phyloP scores from a whole-genome alignment of 2,113 vertebrate species.

The Tinamus guttatus region DNA sequence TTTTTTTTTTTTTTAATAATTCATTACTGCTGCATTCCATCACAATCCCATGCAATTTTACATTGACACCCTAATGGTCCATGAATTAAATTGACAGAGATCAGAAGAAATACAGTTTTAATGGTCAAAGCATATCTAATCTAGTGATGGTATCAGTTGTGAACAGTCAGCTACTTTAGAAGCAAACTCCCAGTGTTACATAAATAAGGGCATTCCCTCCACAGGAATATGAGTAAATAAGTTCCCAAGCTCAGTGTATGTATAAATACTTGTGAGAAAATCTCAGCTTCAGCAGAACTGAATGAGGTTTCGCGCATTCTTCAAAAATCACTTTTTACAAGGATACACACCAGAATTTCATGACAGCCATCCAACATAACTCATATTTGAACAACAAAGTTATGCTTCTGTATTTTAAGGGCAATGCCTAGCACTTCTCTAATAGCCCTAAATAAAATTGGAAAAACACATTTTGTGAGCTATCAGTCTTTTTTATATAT shows the following conservation, averaged over 20 bases:
- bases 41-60: constrained; percentile 36
- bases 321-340: constrained; percentile 12
- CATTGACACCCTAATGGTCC: constrained; percentile 22
- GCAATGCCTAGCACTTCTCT: not conserved
- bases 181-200: not conserved
- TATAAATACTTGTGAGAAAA: not conserved
- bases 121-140: constrained; percentile 2
- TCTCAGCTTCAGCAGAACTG: not conserved
- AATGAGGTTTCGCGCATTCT: not conserved
- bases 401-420: constrained; percentile 44
- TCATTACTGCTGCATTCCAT: constrained; percentile 18
- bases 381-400: constrained; percentile 42
- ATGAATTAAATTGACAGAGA: constrained; percentile 51
- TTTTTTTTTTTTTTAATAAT: not conserved
- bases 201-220: not conserved
- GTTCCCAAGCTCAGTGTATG: not conserved
- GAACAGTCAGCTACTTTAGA: constrained; percentile 27
- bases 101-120: constrained; percentile 25
- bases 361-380: not conserved
- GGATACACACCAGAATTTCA: not conserved
- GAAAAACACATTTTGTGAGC: constrained; percentile 47
- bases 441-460: constrained; percentile 8
- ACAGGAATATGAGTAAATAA: not conserved
- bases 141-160: constrained; percentile 2
- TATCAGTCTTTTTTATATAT: constrained; percentile 1